Evolutionary conservation across 2,888 invertebrate genomes (phyloP), one percentile per base, ranked within the genome.

Genomic region (Argyra leucocephala): DNA sequence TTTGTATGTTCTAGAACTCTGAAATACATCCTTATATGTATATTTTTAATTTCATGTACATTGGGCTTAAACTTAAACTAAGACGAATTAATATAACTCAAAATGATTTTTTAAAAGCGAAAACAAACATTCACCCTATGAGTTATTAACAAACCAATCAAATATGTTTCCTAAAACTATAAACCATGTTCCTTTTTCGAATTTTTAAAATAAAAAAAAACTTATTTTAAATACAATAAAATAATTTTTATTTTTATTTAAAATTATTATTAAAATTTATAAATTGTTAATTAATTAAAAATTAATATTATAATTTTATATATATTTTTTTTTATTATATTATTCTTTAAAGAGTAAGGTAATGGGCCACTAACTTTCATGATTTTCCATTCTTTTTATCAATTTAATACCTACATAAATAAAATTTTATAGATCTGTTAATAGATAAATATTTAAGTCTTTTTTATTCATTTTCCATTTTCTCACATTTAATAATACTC

Each of bases 331-430:
- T 48, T 48, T 15, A 48, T n/a, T n/a, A n/a, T 31, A 31, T 31
- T 31, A 31, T 7, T 7, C 31, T 31, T 12, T 6, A 48, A 18
- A 48, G 18, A 48, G 48, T 48, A 48, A 48, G 48, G 48, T 48
- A 48, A 48, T 48, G 48, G 48, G 48, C 48, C 48, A 48, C 48
- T 48, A 48, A 48, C 15, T 48, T 48, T 48, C 48, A 48, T 48
- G 15, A 18, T 48, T 48, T 61, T 48, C 48, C 48, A 48, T 48
- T 48, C 48, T 48, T 48, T 48, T n/a, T n/a, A 15, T 48, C 15
- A 12, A 12, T 48, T 48, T 48, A 9, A 18, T 18, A 18, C 18
- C 18, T 48, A 48, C n/a, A 3, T 48, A 48, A 48, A 12, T 48
- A 12, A 48, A 18, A 18, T 48, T 15, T 48, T 12, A 48, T n/a